These are phyloP conservation scores for Tetraodon nigroviridis DNA, from an alignment of 2,113 vertebrate genomes.

Conservation along the genomic window DNA sequence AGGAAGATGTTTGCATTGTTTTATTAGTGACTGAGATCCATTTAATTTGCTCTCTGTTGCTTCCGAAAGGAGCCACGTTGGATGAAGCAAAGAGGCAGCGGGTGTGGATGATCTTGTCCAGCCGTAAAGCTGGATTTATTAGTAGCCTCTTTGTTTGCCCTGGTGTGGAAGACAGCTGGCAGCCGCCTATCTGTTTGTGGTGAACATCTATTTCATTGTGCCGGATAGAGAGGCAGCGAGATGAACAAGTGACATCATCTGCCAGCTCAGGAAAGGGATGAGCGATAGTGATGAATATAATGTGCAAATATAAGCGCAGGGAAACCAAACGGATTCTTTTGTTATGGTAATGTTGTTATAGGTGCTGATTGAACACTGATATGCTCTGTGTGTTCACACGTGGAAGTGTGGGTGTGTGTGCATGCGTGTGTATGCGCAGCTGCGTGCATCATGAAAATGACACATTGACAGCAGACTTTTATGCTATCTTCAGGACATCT, in stretches of 20 bases:
- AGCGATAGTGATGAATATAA: conserved; percentile 76
- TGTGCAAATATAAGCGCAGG: conserved; percentile 73
- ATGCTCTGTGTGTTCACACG: conserved; percentile 20
- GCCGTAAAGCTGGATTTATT: conserved; percentile 76
- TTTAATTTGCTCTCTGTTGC: conserved; percentile 60
- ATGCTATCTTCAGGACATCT: conserved; percentile 44
- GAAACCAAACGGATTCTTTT: conserved; percentile 68
- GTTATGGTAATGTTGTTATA: conserved; percentile 74
- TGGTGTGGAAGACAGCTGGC: conserved; percentile 76
- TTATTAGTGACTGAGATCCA: conserved; percentile 74
- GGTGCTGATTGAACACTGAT: conserved; percentile 70
- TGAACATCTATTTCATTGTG: conserved; percentile 72
- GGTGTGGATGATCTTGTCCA: conserved; percentile 67
- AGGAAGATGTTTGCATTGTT: conserved; percentile 70
- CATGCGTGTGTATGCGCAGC: conserved; percentile 38
- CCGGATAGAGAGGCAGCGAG: conserved; percentile 51
- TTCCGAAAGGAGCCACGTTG: conserved; percentile 66
- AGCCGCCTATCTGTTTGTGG: conserved; percentile 69
- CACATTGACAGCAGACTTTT: conserved; percentile 19
- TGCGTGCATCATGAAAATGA: conserved; percentile 47
- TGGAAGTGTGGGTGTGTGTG: conserved; percentile 6
- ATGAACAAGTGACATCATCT: conserved; percentile 68
- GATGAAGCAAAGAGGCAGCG: conserved; percentile 61
- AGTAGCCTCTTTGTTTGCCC: conserved; percentile 69
- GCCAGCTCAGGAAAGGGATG: conserved; percentile 61